Percentiles rank a stretch among this genome's conserved stretches.
phyloP scores from a whole-genome alignment of 2,888 invertebrate genomes.

The Amblyteles armatorius region DNA sequence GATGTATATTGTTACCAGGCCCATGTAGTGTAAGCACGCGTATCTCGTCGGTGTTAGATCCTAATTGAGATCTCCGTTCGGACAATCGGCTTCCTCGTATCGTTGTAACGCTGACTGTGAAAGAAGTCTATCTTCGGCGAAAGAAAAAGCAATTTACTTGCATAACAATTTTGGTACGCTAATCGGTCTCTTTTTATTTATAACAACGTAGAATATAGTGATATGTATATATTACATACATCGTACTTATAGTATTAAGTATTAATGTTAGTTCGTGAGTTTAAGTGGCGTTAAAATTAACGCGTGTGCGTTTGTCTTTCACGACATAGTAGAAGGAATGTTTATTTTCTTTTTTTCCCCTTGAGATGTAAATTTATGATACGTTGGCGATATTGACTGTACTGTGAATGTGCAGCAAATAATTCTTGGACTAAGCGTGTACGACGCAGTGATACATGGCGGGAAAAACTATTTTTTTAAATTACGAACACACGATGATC shows the following conservation, averaged over 20 bases:
- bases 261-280: conserved; percentile 56
- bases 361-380: conserved; percentile 7
- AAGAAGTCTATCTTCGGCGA: conserved; percentile 22
- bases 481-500: neutral
- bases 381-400: conserved; percentile 2
- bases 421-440: conserved; percentile 35
- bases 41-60: conserved; percentile 16
- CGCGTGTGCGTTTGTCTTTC: conserved; percentile 35
- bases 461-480: conserved; percentile 65
- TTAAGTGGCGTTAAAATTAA: conserved; percentile 36
- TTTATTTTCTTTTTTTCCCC: conserved; percentile 42
- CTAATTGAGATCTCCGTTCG: conserved; percentile 20
- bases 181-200: conserved; percentile 48
- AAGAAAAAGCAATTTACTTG: conserved; percentile 18
- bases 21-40: neutral
- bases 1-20: neutral
- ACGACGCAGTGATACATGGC: conserved; percentile 16
- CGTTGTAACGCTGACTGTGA: conserved; percentile 3
- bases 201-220: conserved; percentile 51
- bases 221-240: conserved; percentile 65
- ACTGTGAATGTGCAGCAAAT: conserved; percentile 1
- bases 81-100: conserved; percentile 19
- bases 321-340: conserved; percentile 48
- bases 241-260: conserved; percentile 64
- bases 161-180: neutral